Base-by-base conservation (phyloP, 2,888 invertebrate species). In the Lepidonotus clava region DNA sequence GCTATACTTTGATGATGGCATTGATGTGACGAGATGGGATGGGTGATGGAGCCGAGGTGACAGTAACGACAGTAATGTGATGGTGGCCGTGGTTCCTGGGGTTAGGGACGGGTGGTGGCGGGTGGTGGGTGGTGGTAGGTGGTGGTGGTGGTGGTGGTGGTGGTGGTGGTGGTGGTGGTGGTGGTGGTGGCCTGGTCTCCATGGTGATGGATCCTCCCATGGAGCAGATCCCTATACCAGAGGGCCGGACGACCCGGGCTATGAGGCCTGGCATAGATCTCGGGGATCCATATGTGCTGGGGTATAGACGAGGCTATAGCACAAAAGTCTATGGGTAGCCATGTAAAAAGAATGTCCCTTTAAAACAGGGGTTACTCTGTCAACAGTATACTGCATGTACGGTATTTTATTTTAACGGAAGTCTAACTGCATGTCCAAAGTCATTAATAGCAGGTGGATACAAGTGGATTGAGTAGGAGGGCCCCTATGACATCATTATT, bases 61-160 rank as follows among this genome's bases (percentile, higher is more conserved):
- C 61, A 61, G 61, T 28, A 2, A 61, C 28, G 61, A 32, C 28
- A 11, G 61, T 61, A 61, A 61, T 28, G 61, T 61, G 28, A 32
- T 61, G 61, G 61, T 1, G 61, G 53, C n/a, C n/a, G 53, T 53
- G 53, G 53, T 53, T n/a, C n/a, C n/a, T n/a, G 53, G n/a, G 53
- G 21, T 11, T 8, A n/a, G 18, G 53, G 53, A n/a, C 2, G n/a
- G 53, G 18, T 1, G 4, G 53, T 18, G 53, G 53, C n/a, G 53
- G n/a, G 53, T 53, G 2, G 61, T 24, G 5, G 28, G 28, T 24
- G 24, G 28, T 4, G 61, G 24, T 61, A 61, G 61, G 61, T 18
- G 24, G 61, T 28, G 5, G 5, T 8, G 5, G n/a, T 61, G 61
- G 28, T 11, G 24, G 61, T 28, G 61, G 61, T 56, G 56, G 56